These are phyloP conservation scores for Cyanistes caeruleus DNA, from an alignment of 2,113 vertebrate genomes.

Conservation along the genomic window DNA sequence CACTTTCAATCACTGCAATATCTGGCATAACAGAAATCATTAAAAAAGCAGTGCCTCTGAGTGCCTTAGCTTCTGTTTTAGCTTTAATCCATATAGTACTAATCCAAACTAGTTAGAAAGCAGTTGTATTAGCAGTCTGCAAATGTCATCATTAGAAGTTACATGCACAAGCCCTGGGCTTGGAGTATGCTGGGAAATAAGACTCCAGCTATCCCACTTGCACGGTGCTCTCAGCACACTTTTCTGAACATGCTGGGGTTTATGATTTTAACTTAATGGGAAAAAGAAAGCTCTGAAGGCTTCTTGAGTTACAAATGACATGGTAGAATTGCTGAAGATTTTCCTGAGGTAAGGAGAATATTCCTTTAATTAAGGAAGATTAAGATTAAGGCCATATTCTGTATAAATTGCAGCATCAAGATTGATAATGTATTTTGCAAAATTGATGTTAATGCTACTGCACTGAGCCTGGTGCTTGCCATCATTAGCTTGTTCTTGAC, in stretches of 20 bases:
- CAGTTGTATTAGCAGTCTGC: neutral
- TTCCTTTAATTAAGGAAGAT: too few relatives aligned
- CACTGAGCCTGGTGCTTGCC: neutral
- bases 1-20: neutral
- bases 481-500: neutral
- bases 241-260: neutral
- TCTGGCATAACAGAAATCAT: neutral
- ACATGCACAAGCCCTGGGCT: neutral
- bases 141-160: neutral
- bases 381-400: neutral
- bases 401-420: neutral
- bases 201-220: neutral
- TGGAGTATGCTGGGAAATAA: neutral
- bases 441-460: neutral
- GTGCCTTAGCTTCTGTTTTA: neutral
- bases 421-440: neutral
- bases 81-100: neutral
- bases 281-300: neutral
- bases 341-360: neutral
- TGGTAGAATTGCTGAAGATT: neutral
- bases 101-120: neutral
- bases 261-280: neutral
- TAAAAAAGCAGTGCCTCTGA: neutral
- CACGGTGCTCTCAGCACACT: rapidly evolving
- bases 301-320: neutral